Percentiles rank a stretch among this genome's conserved stretches.
Conservation (phyloP, 2,888 invertebrate genomes). For the Cyclophora albipunctata region DNA sequence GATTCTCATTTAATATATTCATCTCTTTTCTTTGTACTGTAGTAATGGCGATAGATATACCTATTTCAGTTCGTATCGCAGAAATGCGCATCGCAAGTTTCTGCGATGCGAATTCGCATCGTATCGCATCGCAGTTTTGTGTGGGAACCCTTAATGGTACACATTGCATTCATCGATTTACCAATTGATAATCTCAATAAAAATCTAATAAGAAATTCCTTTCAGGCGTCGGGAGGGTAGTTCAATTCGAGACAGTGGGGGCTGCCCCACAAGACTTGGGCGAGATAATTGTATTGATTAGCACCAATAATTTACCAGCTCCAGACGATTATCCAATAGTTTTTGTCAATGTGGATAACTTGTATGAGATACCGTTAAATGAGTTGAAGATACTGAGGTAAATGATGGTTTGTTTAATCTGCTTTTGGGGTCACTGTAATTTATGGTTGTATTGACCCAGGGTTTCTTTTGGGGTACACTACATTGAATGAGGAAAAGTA, state of each 20-base stretch:
- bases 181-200: not conserved
- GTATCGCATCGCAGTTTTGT: too few species aligned
- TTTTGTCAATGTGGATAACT: slow-evolving; percentile 47
- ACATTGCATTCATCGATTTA: too few species aligned
- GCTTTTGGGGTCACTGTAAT: not conserved
- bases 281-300: slow-evolving; percentile 47
- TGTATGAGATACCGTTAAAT: slow-evolving; percentile 41
- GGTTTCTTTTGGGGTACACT: slow-evolving; percentile 3
- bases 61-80: too few species aligned
- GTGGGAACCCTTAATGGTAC: too few species aligned
- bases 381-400: slow-evolving; percentile 42
- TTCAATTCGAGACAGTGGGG: slow-evolving; percentile 38
- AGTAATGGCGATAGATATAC: too few species aligned
- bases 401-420: slow-evolving; percentile 9
- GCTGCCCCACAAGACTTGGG: slow-evolving; percentile 39
- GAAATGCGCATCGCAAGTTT: too few species aligned
- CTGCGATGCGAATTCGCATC: too few species aligned
- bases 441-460: not conserved
- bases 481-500: not conserved
- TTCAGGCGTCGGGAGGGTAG: slow-evolving; percentile 50
- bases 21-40: too few species aligned
- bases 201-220: slow-evolving; percentile 15
- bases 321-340: slow-evolving; percentile 52
- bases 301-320: slow-evolving; percentile 51
- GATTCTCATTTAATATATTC: too few species aligned